Evolutionary conservation across 2,113 vertebrate genomes (phyloP).

Genomic region (Felis chaus): DNA sequence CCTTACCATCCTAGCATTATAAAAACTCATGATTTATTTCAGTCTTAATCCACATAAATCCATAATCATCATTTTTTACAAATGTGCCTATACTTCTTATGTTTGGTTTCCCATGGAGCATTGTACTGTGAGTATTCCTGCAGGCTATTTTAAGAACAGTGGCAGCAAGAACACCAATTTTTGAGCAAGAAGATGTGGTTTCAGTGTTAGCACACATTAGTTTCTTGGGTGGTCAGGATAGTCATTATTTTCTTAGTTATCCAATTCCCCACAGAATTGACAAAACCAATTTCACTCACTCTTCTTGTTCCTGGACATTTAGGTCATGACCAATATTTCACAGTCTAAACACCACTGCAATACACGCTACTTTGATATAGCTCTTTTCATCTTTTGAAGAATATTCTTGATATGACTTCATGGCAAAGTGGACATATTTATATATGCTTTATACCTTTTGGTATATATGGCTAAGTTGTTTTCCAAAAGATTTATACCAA

Average conservation of each 20-base stretch:
- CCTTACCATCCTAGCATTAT: not conserved
- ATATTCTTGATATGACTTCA: not conserved
- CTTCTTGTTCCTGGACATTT: not conserved
- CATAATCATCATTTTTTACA: not conserved
- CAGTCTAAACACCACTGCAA: not conserved
- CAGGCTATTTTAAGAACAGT: not conserved
- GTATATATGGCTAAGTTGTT: not conserved
- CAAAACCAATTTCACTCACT: not conserved
- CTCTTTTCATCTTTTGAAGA: not conserved
- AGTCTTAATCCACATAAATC: not conserved
- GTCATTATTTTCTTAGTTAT: not conserved
- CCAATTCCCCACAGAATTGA: not conserved
- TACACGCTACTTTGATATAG: not conserved
- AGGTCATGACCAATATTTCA: conserved; percentile 6
- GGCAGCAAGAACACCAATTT: not conserved
- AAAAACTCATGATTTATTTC: not conserved
- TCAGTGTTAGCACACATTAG: not conserved
- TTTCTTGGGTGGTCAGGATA: not conserved
- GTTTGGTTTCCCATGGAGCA: not conserved
- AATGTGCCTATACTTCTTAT: not conserved
- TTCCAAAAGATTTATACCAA: conserved; percentile 4
- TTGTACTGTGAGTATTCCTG: not conserved
- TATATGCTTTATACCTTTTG: not conserved
- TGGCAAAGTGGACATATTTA: not conserved
- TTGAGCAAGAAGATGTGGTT: not conserved